Evolutionary conservation across 2,797 vertebrate genomes (phyloP).

Genomic region (Epinephelus coioides): DNA sequence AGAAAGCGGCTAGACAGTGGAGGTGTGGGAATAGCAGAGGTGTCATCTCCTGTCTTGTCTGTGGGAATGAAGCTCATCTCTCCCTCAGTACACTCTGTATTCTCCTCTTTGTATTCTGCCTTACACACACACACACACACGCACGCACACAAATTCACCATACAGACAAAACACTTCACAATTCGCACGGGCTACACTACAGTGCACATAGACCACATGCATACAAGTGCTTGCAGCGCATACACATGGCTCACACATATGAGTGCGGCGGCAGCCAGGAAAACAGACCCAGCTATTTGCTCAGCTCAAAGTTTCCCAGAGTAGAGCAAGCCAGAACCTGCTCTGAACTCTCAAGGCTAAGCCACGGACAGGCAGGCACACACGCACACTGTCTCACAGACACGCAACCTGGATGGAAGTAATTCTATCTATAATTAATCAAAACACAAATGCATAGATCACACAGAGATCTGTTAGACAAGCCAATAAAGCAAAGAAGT

Average conservation of each 20-base stretch:
- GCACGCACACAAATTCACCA: constrained; percentile 2
- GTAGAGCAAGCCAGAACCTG: constrained; percentile 87
- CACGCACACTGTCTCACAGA: constrained; percentile 65
- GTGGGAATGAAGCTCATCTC: constrained; percentile 65
- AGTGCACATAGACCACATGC: constrained; percentile 32
- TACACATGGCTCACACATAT: constrained; percentile 66
- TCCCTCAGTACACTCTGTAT: constrained; percentile 54
- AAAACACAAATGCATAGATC: constrained; percentile 40
- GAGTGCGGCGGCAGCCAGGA: constrained; percentile 74
- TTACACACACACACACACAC: constrained; percentile 7
- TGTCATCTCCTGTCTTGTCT: constrained; percentile 74
- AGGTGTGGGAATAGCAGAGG: constrained; percentile 82
- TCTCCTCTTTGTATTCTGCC: constrained; percentile 59
- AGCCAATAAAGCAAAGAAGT: background rate
- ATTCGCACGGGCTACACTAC: constrained; percentile 26
- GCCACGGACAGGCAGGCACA: constrained; percentile 66
- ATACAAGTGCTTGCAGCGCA: constrained; percentile 41
- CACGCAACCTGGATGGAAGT: constrained; percentile 70
- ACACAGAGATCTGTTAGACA: constrained; percentile 20
- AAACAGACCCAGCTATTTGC: constrained; percentile 85
- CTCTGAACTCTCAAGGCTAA: constrained; percentile 79
- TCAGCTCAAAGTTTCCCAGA: constrained; percentile 86
- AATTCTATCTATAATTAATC: constrained; percentile 40
- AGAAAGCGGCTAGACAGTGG: constrained; percentile 67
- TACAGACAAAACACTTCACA: constrained; percentile 51